Base-by-base conservation (phyloP, 92 coral and sea anemone species). In the Isaurus tuberculatus region DNA sequence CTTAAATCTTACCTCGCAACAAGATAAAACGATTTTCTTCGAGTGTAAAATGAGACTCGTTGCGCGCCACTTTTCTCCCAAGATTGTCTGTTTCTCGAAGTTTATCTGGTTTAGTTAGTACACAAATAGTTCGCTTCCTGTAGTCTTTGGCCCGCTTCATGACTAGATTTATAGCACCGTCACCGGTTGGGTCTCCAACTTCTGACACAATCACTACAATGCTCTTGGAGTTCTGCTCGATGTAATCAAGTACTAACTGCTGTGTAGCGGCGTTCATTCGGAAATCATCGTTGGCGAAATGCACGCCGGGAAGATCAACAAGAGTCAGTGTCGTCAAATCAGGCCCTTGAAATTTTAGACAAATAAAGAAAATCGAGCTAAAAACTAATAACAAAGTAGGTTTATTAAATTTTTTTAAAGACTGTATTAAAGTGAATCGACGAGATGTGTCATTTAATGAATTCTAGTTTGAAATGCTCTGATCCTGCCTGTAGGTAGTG, bases 131-230 rank as follows among this genome's bases (percentile, higher is more conserved):
- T 1, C 97, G 90, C 70, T 51, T 74, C 68, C 67, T 92, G 70
- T 81, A 92, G 79, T 92, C 92, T 10, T 63, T 33, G 69, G 94
- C 97, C 68, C 79, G 60, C 43, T 49, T 72, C 97, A 92, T 92
- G 57, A 92, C 97, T 43, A 92, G 53, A 75, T 92, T 92, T 55
- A 92, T 92, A 31, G 97, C 97, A 8, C 93, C 79, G 84, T 92
- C 97, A 0, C 97, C 97, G 1, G 97, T 92, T n/a, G 94, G 97
- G 88, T 92, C 97, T 73, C 97, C 94, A 16, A 90, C 97, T 73
- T 92, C 85, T 17, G 92, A 84, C 67, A 90, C 85, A 25, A 92
- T 90, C 66, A 92, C 97, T 34, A 92, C 85, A 37, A 92, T 88
- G 83, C 97, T 92, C 42, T 90, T 90, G n/a, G 81, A 83, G 90